Base-by-base conservation (phyloP, 2,888 invertebrate genomes). In the Sylvicola fuscatus region DNA sequence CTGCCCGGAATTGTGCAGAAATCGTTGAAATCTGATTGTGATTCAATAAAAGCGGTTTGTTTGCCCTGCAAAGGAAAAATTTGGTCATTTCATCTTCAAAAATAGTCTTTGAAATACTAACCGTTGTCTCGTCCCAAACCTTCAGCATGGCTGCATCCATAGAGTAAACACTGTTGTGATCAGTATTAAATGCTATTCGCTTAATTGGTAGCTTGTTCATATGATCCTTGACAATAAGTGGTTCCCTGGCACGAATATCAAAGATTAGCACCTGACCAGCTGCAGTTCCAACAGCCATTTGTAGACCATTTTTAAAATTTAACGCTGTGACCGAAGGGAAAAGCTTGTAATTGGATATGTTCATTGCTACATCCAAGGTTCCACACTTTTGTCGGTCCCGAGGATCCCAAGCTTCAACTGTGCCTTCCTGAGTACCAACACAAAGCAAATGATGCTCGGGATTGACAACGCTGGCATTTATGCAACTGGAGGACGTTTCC, bases 361-460 rank as follows among this genome's bases (percentile, higher is more conserved):
- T 68, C 41, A 69, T 52, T 2, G 84, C 90, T 54, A 84, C 86
- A 57, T 97, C 93, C 14, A 98, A 58, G 13, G 70, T 65, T 6
- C 79, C 84, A 43, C 81, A 86, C 51, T 75, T 66, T 21, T 67
- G 66, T 46, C 79, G 73, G 3, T 68, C 67, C 39, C 98, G 65
- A 8, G 92, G 89, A 62, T 98, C 98, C 92, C 92, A 98, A 3
- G 92, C 92, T 56, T 98, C 95, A 1, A 99, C 72, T 46, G 73
- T 76, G 1, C 97, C 97, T 52, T 89, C 83, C 46, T 77, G 74
- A 10, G 89, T 84, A 8, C 95, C 95, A 46, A 80, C 72, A 35
- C 80, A 61, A 14, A 98, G 60, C 34, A 98, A 63, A 44, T 93
- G 74, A 66, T 97, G 93, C 36, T 74, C 72, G 0, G 82, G 75